Conservation (phyloP, 2,888 invertebrate genomes). For the Lutraria lutraria region DNA sequence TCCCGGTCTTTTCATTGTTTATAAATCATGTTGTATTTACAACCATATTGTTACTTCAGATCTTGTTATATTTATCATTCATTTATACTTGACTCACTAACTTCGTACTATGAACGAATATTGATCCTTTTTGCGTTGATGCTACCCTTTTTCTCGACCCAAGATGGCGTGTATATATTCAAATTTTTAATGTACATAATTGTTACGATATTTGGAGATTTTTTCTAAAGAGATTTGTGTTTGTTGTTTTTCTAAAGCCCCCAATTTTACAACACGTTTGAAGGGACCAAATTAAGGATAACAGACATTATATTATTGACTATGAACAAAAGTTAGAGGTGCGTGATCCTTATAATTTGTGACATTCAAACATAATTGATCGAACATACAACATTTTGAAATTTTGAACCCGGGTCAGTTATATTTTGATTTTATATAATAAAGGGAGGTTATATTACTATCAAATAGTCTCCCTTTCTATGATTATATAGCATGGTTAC, state of each 20-base stretch:
- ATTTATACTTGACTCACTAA: neutral
- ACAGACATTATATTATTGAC: no score
- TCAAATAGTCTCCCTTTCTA: no score
- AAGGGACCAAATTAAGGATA: no score
- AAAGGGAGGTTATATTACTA: no score
- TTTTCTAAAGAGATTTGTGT: conserved; percentile 48
- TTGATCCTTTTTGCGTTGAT: neutral
- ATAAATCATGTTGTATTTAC: neutral
- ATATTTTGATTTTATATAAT: no score
- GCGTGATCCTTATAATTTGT: no score
- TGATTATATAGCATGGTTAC: no score
- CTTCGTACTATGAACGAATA: neutral
- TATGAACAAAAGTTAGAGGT: no score
- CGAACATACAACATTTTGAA: no score
- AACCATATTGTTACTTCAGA: neutral
- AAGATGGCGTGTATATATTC: conserved; percentile 15
- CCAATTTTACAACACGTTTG: neutral
- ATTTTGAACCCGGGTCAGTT: no score
- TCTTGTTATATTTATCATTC: neutral
- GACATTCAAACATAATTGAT: no score
- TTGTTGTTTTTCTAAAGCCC: neutral
- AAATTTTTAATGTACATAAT: conserved; percentile 53
- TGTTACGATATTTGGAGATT: conserved; percentile 63
- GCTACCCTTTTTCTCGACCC: neutral
- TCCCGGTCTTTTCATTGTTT: neutral